phyloP scores from a whole-genome alignment of 2,797 vertebrate species.

The Myripristis jacobus region DNA sequence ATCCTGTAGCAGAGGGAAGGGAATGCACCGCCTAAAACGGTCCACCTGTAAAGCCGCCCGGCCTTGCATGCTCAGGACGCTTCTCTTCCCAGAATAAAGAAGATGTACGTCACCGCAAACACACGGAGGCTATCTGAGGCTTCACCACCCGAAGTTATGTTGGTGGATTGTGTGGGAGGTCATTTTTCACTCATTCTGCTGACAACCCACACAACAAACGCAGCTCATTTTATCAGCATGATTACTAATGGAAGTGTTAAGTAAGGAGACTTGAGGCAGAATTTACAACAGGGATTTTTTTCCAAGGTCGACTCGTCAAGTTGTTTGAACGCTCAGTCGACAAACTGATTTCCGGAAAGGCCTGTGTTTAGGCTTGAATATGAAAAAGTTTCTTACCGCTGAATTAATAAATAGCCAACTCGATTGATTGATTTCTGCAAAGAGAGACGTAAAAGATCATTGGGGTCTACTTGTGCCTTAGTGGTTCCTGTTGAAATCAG shows the following conservation, averaged over 20 bases:
- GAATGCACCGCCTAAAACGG: not conserved
- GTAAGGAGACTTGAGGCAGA: not conserved
- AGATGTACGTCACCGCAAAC: not conserved
- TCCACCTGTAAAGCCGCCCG: not conserved
- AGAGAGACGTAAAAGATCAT: too few species aligned
- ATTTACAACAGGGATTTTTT: too few species aligned
- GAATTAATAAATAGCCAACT: too few species aligned
- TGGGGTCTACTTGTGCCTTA: too few species aligned
- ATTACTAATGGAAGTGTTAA: not conserved
- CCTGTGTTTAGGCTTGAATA: too few species aligned
- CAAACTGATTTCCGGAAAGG: too few species aligned
- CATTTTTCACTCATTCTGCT: too few species aligned
- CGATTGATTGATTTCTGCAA: too few species aligned
- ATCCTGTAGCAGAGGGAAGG: slow-evolving; percentile 2
- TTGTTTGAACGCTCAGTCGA: too few species aligned
- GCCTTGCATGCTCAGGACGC: not conserved
- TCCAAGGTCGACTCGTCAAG: too few species aligned
- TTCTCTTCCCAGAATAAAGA: not conserved
- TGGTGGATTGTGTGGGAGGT: not conserved
- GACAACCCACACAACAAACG: not conserved
- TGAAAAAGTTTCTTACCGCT: too few species aligned
- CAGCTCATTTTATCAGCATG: not conserved
- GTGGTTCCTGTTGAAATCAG: too few species aligned
- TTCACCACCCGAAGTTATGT: not conserved
- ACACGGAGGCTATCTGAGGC: not conserved